A percentile compares a stretch with the other conserved stretches of the same genome.
These are phyloP conservation scores for Sylvilagus floridanus DNA, from an alignment of 2,797 vertebrate genomes.

Conservation along the genomic window DNA sequence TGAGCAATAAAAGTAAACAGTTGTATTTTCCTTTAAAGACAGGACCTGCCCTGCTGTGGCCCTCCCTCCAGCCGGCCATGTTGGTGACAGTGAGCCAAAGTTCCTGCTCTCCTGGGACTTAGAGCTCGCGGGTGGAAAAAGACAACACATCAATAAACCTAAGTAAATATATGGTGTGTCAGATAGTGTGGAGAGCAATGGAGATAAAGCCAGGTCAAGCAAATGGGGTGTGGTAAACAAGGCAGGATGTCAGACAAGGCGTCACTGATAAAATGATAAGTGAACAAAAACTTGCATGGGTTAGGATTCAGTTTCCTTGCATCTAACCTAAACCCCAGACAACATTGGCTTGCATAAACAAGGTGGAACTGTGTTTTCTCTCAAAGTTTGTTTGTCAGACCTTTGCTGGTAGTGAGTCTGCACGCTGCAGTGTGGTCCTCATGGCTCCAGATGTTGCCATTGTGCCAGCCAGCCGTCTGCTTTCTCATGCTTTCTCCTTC, in stretches of 20 bases:
- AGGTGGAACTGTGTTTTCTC: not conserved
- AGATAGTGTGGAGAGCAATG: not conserved
- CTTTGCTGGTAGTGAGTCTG: not conserved
- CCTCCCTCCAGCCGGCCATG: not conserved
- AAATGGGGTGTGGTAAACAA: not conserved
- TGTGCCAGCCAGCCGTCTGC: not conserved
- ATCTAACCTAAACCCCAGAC: not conserved
- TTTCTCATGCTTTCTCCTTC: not conserved
- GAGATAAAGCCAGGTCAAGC: not conserved
- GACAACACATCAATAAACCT: not conserved
- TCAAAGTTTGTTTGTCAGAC: not conserved
- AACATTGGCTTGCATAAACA: not conserved
- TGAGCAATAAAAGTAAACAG: not conserved
- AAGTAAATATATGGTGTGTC: not conserved
- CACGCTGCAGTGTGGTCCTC: too few species aligned
- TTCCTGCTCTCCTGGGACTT: not conserved
- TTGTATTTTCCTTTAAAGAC: not conserved
- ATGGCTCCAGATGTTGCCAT: too few species aligned
- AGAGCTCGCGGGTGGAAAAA: not conserved
- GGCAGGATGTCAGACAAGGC: not conserved
- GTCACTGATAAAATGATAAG: not conserved
- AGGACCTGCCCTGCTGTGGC: not conserved
- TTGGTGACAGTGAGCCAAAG: not conserved
- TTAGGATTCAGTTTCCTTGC: not conserved
- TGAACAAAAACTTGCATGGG: not conserved